phyloP scores from a whole-genome alignment of 2,797 vertebrate species.

The Xenopus petersii region DNA sequence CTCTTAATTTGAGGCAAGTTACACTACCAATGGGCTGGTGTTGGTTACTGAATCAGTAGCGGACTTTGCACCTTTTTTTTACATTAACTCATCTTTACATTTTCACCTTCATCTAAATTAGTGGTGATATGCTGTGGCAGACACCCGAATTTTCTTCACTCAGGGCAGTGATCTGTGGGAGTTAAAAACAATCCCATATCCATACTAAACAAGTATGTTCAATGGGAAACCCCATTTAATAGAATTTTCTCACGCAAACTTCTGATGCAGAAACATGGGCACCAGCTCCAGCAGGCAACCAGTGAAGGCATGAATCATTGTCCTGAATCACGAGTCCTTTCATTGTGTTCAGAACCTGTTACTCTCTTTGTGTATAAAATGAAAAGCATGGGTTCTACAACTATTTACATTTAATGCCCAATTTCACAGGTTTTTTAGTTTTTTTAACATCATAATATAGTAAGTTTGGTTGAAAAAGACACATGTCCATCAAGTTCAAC shows the following conservation, averaged over 20 bases:
- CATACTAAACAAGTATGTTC: slow-evolving; percentile 6
- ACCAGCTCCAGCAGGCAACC: background rate
- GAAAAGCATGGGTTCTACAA: background rate
- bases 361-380: background rate
- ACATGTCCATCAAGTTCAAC: too few relatives aligned
- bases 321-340: background rate
- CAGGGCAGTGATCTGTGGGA: slow-evolving; percentile 11
- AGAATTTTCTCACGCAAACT: slow-evolving; percentile 10
- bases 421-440: too few relatives aligned
- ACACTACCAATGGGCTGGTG: too few relatives aligned
- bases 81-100: background rate
- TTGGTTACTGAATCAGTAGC: too few relatives aligned
- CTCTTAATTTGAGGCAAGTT: too few relatives aligned
- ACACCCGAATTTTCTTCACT: background rate
- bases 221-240: background rate
- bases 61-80: too few relatives aligned
- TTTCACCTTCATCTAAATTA: background rate
- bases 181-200: slow-evolving; percentile 14
- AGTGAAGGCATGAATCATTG: slow-evolving; percentile 8
- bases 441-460: too few relatives aligned
- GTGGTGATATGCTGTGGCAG: background rate
- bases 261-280: background rate
- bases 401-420: background rate
- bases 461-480: too few relatives aligned
- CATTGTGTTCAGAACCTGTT: slow-evolving; percentile 1